Conservation (phyloP, 2,797 vertebrate species). For the Eulemur mongoz region DNA sequence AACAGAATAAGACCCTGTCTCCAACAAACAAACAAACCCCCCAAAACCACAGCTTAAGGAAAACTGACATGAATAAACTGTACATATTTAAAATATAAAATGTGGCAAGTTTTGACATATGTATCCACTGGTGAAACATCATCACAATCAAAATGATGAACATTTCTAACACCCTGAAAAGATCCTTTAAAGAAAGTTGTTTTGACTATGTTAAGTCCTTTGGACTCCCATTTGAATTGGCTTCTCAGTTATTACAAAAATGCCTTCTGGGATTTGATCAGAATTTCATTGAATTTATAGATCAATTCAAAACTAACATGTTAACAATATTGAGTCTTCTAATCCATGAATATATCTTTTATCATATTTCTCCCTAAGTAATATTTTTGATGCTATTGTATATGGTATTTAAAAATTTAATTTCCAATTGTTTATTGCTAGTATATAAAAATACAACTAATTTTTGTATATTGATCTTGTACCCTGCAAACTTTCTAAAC, state of each 20-base stretch:
- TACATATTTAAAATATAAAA: not conserved
- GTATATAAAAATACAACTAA: not conserved
- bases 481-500: not conserved
- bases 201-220: not conserved
- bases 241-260: not conserved
- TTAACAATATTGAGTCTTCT: not conserved
- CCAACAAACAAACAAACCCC: not conserved
- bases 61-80: not conserved
- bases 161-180: not conserved
- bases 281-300: not conserved
- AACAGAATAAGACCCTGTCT: not conserved
- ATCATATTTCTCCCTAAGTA: not conserved
- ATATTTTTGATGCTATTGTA: not conserved
- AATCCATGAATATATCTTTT: not conserved
- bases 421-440: not conserved
- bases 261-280: not conserved
- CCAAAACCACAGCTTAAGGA: not conserved
- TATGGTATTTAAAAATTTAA: not conserved
- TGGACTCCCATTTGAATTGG: not conserved
- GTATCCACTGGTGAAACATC: not conserved
- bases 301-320: not conserved
- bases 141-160: not conserved
- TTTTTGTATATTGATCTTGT: not conserved
- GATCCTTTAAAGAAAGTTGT: not conserved
- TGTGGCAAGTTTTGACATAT: not conserved